phyloP scores from a whole-genome alignment of 2,888 invertebrate genomes.

The Creontiades dilutus region DNA sequence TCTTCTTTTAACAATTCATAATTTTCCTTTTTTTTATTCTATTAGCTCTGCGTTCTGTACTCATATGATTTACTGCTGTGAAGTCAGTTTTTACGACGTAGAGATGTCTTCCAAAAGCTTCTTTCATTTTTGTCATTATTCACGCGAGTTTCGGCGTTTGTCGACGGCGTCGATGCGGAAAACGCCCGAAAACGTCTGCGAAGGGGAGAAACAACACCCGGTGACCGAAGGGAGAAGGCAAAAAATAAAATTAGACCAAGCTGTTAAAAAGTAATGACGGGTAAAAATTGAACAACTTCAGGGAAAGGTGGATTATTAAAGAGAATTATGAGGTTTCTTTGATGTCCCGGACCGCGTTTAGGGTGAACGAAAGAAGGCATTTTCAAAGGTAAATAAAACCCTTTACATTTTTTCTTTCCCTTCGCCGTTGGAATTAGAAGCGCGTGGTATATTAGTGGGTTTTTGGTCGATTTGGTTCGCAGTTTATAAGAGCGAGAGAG shows the following conservation, averaged over 20 bases:
- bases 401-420: background rate
- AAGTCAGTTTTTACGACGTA: background rate
- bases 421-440: conserved; percentile 38
- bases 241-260: conserved; percentile 52
- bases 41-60: no score
- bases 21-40: no score
- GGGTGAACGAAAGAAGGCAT: conserved; percentile 37
- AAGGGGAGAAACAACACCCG: background rate
- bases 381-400: conserved; percentile 54
- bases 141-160: conserved; percentile 43
- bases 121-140: background rate
- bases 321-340: conserved; percentile 54
- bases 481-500: background rate
- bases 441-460: conserved; percentile 34
- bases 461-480: conserved; percentile 46
- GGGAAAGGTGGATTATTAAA: conserved; percentile 54
- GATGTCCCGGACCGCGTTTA: conserved; percentile 51
- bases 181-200: conserved; percentile 6
- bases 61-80: no score
- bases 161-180: conserved; percentile 15
- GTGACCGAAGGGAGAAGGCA: background rate
- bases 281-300: conserved; percentile 63
- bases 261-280: conserved; percentile 58
- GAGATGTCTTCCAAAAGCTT: background rate
- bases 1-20: no score